phyloP scores from a whole-genome alignment of 2,113 vertebrate species.

The Mustela nigripes region DNA sequence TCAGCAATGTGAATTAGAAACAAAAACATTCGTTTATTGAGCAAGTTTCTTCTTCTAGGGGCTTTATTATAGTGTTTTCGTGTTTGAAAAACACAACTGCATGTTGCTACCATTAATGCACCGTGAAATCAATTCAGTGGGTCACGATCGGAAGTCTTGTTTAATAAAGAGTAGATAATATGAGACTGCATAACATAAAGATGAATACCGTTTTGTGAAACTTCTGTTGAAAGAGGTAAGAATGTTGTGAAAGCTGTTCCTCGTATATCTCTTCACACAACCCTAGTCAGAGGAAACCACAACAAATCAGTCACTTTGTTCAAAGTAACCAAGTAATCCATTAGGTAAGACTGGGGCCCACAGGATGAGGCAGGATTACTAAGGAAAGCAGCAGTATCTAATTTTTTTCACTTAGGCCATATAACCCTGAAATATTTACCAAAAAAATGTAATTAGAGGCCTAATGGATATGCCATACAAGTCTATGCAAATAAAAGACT shows the following conservation, averaged over 20 bases:
- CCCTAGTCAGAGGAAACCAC: background rate
- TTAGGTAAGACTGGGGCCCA: background rate
- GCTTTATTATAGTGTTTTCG: constrained; percentile 5
- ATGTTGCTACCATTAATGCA: background rate
- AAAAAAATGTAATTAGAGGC: background rate
- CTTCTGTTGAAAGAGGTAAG: background rate
- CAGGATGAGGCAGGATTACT: background rate
- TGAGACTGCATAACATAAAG: background rate
- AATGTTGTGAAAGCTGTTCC: constrained; percentile 38
- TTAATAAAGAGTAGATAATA: constrained; percentile 43
- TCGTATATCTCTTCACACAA: background rate
- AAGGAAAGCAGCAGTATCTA: background rate
- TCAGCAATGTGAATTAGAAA: constrained; percentile 12
- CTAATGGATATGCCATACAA: constrained; percentile 38
- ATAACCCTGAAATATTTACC: constrained; percentile 19
- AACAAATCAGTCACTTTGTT: constrained; percentile 49
- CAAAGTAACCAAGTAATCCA: constrained; percentile 4
- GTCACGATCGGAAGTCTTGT: background rate
- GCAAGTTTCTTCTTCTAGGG: constrained; percentile 37
- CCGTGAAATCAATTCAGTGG: background rate
- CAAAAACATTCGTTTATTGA: background rate
- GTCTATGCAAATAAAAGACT: constrained; percentile 16
- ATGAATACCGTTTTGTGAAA: constrained; percentile 43
- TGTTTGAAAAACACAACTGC: background rate
- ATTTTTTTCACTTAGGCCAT: constrained; percentile 18